Evolutionary conservation across 2,113 vertebrate species (phyloP), one percentile per base, ranked within the genome.

Genomic region (Spea bombifrons): DNA sequence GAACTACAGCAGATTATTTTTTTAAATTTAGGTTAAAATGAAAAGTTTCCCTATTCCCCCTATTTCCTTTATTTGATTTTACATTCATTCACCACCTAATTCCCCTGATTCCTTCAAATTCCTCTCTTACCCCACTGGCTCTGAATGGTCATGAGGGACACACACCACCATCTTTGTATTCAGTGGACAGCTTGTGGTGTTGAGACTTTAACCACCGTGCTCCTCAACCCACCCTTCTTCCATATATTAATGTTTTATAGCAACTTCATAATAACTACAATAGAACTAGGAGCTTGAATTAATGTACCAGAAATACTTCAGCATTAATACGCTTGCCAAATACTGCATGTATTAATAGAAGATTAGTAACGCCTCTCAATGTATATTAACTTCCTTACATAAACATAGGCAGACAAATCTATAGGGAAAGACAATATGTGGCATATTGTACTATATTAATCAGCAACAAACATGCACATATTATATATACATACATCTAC

Each of bases 401-500:
- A 73, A 55, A 30, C 71, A 15, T 12, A 48, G 48, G 7, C n/a
- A 67, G 15, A 61, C 45, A 47, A 5, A 57, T 46, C 30, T 12
- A 45, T 13, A 70, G 49, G 4, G 57, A 13, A 59, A 59, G 4
- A 59, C 55, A 59, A 59, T 59, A 13, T 5, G 9, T 59, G 75
- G 65, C 47, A 66, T 76, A 68, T 10, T 3, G 55, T 59, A 13
- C 16, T 55, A 46, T 16, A 73, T 47, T 48, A 66, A 66, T n/a
- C 45, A 55, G 48, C 49, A 66, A 61, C n/a, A 73, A 53, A 80
- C 77, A 73, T 45, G 57, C 50, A 59, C 16, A 59, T 66, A 30
- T 30, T 30, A 30, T 30, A 30, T 30, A 30, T 30, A 30, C 30
- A 70, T 71, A 82, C 82, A 72, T 50, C 53, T 30, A 55, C n/a